Conservation (phyloP, 2,888 invertebrate genomes). For the Leptopilina syphax region DNA sequence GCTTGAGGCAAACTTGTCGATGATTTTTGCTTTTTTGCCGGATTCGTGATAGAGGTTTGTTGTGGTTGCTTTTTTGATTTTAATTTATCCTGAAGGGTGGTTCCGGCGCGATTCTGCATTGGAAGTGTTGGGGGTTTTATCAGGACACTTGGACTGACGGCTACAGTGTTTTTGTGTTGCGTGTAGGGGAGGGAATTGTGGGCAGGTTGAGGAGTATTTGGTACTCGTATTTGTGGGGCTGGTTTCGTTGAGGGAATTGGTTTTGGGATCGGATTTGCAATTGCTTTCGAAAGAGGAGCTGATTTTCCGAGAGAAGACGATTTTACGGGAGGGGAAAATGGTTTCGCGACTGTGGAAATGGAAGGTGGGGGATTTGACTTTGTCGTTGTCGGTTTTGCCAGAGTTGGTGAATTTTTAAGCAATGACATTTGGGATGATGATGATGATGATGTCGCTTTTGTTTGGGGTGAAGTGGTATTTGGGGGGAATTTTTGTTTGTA, state of each 20-base stretch:
- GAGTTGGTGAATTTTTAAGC: constrained; percentile 62
- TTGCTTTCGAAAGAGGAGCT: background rate
- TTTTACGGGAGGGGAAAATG: background rate
- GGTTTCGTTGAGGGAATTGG: constrained; percentile 35
- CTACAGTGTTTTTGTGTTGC: constrained; percentile 56
- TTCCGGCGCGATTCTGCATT: constrained; percentile 60
- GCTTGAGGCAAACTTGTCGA: constrained; percentile 33
- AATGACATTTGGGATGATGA: constrained; percentile 65
- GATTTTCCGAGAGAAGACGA: background rate
- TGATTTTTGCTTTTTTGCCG: constrained; percentile 62
- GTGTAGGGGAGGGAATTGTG: constrained; percentile 64
- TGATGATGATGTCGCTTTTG: background rate
- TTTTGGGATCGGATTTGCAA: background rate
- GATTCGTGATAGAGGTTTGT: constrained; percentile 47
- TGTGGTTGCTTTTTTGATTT: constrained; percentile 70
- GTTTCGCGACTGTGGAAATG: background rate
- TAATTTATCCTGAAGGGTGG: constrained; percentile 71
- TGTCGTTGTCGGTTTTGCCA: constrained; percentile 53
- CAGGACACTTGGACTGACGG: constrained; percentile 54
- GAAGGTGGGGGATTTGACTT: constrained; percentile 33
- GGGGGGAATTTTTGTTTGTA: constrained; percentile 59
- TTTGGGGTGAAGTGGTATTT: constrained; percentile 2
- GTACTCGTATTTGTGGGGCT: constrained; percentile 67
- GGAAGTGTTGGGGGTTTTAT: constrained; percentile 61
- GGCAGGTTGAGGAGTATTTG: constrained; percentile 70